These are phyloP conservation scores for Neotoxoptera formosana DNA, from an alignment of 1,140 invertebrate species.

Conservation along the genomic window DNA sequence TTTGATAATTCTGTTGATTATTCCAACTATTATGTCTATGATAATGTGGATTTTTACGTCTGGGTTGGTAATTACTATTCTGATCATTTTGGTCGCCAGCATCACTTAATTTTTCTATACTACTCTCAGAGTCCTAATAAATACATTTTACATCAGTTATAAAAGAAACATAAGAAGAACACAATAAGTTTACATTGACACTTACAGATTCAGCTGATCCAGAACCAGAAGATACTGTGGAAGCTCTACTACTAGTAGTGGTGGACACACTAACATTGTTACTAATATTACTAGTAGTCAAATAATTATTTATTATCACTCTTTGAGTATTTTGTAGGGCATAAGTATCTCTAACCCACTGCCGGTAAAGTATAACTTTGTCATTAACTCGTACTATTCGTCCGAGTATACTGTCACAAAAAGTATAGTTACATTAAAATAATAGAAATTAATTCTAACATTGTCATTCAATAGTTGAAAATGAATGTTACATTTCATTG, in stretches of 20 bases:
- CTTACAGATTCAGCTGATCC: constrained; percentile 56
- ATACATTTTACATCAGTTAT: constrained; percentile 42
- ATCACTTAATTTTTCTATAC: constrained; percentile 62
- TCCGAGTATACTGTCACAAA: constrained; percentile 76
- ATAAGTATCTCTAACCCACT: constrained; percentile 76
- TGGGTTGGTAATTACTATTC: constrained; percentile 53
- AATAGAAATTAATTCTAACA: constrained; percentile 43
- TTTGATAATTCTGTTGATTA: constrained; percentile 48
- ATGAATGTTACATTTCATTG: neutral
- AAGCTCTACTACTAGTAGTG: constrained; percentile 52
- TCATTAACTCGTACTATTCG: constrained; percentile 91
- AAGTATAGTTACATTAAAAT: constrained; percentile 28
- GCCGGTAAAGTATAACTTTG: constrained; percentile 90
- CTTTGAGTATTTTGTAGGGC: constrained; percentile 61
- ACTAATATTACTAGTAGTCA: constrained; percentile 52
- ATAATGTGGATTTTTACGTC: constrained; percentile 44
- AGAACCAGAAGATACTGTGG: constrained; percentile 45
- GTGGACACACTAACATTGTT: constrained; percentile 51
- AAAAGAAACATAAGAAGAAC: constrained; percentile 47
- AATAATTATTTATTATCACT: constrained; percentile 61
- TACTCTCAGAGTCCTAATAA: constrained; percentile 66
- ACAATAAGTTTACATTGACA: constrained; percentile 28
- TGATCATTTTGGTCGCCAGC: constrained; percentile 51
- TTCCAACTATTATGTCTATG: constrained; percentile 52
- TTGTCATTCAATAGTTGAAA: neutral